Evolutionary conservation across 1,140 invertebrate species (phyloP).

Genomic region (Aradophagus sp.): DNA sequence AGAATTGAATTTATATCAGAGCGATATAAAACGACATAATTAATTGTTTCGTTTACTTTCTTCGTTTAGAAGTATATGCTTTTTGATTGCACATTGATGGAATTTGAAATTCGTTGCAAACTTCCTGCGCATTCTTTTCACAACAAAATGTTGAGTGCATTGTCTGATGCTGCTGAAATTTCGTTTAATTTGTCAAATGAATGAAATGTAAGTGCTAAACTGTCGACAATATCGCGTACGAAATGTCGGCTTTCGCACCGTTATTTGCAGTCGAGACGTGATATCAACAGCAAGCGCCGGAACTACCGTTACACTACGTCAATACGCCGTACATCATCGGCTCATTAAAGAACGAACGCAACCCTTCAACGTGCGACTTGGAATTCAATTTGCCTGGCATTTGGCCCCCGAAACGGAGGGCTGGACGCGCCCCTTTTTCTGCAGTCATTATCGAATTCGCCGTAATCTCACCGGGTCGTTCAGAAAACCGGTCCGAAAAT

Average conservation of each 20-base stretch:
- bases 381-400: conserved; percentile 27
- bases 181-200: no score
- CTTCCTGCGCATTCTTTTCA: no score
- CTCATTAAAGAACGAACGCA: conserved; percentile 9
- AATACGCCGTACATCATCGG: conserved; percentile 6
- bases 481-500: conserved; percentile 57
- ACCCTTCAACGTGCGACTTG: no score
- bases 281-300: conserved; percentile 13
- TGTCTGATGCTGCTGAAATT: no score
- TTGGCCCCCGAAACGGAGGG: conserved; percentile 18
- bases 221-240: neutral
- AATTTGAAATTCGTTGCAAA: no score
- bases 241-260: conserved; percentile 11
- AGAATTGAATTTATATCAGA: no score
- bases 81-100: no score
- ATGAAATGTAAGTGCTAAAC: no score
- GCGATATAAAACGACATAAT: no score
- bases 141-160: no score
- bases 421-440: conserved; percentile 8
- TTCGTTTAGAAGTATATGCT: no score
- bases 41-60: no score
- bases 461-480: conserved; percentile 40
- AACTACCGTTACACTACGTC: conserved; percentile 26
- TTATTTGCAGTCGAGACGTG: conserved; percentile 11
- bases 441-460: conserved; percentile 31